These are phyloP conservation scores for Polymixis flavicincta DNA, from an alignment of 2,888 invertebrate genomes.

Conservation along the genomic window DNA sequence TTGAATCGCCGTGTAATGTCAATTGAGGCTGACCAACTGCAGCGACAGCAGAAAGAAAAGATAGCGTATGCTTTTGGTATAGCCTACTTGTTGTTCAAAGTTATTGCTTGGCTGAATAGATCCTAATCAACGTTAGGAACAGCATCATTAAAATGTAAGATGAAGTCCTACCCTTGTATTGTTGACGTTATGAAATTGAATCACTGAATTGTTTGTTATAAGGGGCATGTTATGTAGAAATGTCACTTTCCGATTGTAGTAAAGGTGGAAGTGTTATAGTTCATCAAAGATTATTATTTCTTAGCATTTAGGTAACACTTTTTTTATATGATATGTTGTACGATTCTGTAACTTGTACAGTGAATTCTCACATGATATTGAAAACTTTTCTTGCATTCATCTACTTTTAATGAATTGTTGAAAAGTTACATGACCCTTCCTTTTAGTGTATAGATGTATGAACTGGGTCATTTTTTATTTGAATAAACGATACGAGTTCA, in stretches of 20 bases:
- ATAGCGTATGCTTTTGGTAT: conserved; percentile 95
- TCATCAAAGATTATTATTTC: conserved; percentile 75
- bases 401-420: conserved; percentile 80
- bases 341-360: conserved; percentile 82
- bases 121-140: conserved; percentile 79
- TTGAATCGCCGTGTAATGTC: conserved; percentile 96
- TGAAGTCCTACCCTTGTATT: conserved; percentile 81
- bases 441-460: conserved; percentile 78
- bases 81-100: conserved; percentile 96
- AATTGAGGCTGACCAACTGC: conserved; percentile 96
- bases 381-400: conserved; percentile 74
- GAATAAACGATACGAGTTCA: conserved; percentile 81
- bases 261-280: conserved; percentile 78
- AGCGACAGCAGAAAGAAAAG: conserved; percentile 96
- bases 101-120: conserved; percentile 94
- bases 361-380: conserved; percentile 73
- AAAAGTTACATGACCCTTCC: conserved; percentile 74
- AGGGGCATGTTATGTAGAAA: conserved; percentile 73
- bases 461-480: conserved; percentile 82
- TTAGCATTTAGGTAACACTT: conserved; percentile 85
- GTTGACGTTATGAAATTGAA: conserved; percentile 81
- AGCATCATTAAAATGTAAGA: conserved; percentile 81
- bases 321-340: conserved; percentile 80
- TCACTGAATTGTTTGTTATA: conserved; percentile 70
- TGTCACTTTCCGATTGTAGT: conserved; percentile 73